These are phyloP conservation scores for Halcyon chelicuti DNA, from an alignment of 2,797 vertebrate genomes.

Conservation along the genomic window DNA sequence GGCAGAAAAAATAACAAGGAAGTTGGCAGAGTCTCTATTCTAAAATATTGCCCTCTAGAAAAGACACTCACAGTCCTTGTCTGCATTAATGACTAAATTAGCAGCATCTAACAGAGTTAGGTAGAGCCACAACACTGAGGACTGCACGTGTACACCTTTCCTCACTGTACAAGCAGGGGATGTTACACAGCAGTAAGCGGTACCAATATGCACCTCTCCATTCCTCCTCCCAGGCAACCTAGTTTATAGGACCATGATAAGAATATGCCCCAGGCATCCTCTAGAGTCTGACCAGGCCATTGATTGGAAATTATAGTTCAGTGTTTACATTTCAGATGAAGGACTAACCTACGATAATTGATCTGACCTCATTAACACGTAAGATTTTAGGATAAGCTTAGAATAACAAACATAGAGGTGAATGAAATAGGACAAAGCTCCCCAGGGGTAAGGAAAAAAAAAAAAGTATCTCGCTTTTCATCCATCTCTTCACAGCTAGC, in stretches of 20 bases:
- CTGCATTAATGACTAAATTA: neutral
- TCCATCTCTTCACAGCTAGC: neutral
- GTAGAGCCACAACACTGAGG: rapidly evolving
- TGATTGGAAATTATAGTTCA: neutral
- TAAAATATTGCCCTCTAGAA: neutral
- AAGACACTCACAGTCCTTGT: rapidly evolving
- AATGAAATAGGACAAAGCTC: neutral
- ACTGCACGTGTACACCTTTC: neutral
- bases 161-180: rapidly evolving
- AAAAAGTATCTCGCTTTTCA: neutral
- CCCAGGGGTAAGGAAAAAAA: neutral
- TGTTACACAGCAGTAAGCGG: rapidly evolving
- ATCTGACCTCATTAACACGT: neutral
- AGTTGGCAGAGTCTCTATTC: neutral
- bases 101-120: neutral
- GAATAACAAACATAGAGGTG: neutral
- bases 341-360: neutral
- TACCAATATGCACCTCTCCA: neutral
- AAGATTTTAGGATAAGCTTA: neutral
- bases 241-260: neutral
- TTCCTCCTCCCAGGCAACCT: neutral
- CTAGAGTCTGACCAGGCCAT: neutral
- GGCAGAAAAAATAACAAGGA: neutral
- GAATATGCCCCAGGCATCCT: neutral
- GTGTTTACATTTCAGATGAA: neutral